Evolutionary conservation across 2,113 vertebrate genomes (phyloP), one percentile per base, ranked within the genome.

Genomic region (Mustela lutreola): DNA sequence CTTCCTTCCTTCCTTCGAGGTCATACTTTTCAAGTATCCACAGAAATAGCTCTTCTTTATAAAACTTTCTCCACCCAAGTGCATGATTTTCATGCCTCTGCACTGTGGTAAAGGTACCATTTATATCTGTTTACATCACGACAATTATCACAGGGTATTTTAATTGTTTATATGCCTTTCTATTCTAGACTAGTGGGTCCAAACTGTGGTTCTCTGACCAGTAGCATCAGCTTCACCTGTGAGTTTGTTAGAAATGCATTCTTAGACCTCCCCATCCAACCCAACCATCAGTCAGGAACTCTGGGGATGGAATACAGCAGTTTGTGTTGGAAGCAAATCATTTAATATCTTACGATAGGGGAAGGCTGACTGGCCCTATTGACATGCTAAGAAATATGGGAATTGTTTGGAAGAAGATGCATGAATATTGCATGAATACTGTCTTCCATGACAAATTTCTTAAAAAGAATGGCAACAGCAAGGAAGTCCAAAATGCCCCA

Each of bases 101-200:
- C n/a, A n/a, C 56, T 53, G 89, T 92, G 28, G 82, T 65, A 42
- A 67, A 14, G 67, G 4, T 36, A 65, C 33, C 63, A 31, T 89
- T 89, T 89, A 22, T 75, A 62, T 39, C 42, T 5, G 58, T 48
- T 53, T 90, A 67, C 56, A 71, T 82, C 48, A 62, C 75, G 26
- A 39, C 71, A 71, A 63, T 84, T 73, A 76, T 22, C n/a, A 75
- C 6, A 84, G 5, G 67, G 15, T 79, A 45, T 95, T 76, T 84
- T 88, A 56, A 50, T 88, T 84, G 63, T 76, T 93, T 79, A 53
- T 22, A 42, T 45, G 5, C 36, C n/a, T 92, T 97, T 92, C 83
- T 89, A 3, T 80, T 58, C 33, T 33, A 50, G 16, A 71, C 36
- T 22, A 36, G 26, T 70, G 89, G 1, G 8, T 21, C 60, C 31